phyloP scores from a whole-genome alignment of 2,113 vertebrate species.

The Synodontis membranacea region DNA sequence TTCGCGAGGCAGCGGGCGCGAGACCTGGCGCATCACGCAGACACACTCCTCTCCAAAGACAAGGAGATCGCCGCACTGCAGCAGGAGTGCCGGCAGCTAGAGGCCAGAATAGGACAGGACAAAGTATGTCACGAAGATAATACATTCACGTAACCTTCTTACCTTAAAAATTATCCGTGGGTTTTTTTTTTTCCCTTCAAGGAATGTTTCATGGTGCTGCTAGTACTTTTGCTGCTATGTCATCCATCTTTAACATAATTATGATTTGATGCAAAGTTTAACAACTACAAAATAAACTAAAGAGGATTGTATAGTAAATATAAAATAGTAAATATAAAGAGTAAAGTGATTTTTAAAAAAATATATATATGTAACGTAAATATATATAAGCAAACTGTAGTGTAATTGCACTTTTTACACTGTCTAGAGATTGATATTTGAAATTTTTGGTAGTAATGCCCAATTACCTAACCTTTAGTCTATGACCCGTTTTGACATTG shows the following conservation, averaged over 20 bases:
- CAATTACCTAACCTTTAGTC: neutral
- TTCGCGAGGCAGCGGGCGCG: conserved; percentile 88
- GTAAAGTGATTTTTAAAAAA: too few relatives aligned
- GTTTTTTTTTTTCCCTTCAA: neutral
- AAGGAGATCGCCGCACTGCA: conserved; percentile 91
- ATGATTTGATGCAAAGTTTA: neutral
- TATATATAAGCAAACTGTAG: neutral
- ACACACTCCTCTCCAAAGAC: conserved; percentile 88
- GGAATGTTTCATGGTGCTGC: neutral
- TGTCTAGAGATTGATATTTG: neutral
- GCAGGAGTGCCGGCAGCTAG: conserved; percentile 84
- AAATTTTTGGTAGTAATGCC: neutral
- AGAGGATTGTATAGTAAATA: neutral
- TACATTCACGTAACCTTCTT: neutral
- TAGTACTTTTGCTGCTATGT: neutral
- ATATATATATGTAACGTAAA: neutral
- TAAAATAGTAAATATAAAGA: too few relatives aligned
- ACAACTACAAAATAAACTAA: neutral
- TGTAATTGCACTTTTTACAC: neutral
- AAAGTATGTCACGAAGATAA: conserved; percentile 74
- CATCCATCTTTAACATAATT: neutral
- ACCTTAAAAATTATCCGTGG: neutral
- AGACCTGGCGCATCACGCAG: conserved; percentile 91
- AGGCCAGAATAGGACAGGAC: conserved; percentile 75
- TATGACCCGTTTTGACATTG: too few relatives aligned